Conservation (phyloP, 2,113 vertebrate species). For the Apeltes quadracus region DNA sequence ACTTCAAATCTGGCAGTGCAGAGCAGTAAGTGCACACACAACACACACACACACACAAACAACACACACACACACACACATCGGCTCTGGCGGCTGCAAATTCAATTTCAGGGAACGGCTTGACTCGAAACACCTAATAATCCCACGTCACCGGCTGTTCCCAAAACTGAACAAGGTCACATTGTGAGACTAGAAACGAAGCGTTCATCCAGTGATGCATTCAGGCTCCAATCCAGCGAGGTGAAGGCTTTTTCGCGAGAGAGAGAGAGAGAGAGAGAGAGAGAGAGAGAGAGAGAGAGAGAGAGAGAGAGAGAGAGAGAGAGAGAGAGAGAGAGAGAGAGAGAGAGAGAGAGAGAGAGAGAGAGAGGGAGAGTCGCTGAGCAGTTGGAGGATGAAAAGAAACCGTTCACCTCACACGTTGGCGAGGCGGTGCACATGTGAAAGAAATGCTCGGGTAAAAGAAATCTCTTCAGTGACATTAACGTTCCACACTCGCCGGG, state of each 20-base stretch:
- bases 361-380: constrained; percentile 12
- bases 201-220: constrained; percentile 51
- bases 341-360: too few relatives aligned
- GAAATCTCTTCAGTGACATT: background rate
- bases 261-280: too few relatives aligned
- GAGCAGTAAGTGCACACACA: constrained; percentile 55
- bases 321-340: too few relatives aligned
- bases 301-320: too few relatives aligned
- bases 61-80: constrained; percentile 40
- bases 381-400: constrained; percentile 37
- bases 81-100: constrained; percentile 62
- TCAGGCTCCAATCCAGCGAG: constrained; percentile 2
- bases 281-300: too few relatives aligned
- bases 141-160: constrained; percentile 62
- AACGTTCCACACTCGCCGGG: background rate
- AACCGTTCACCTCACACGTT: background rate
- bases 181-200: constrained; percentile 42
- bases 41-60: too few relatives aligned
- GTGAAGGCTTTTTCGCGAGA: constrained; percentile 13
- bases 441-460: background rate
- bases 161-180: constrained; percentile 72
- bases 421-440: too few relatives aligned
- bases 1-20: constrained; percentile 57
- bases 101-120: constrained; percentile 72
- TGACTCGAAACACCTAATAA: constrained; percentile 76